Evolutionary conservation across 2,113 vertebrate species (phyloP).

Genomic region (Axis porcinus): DNA sequence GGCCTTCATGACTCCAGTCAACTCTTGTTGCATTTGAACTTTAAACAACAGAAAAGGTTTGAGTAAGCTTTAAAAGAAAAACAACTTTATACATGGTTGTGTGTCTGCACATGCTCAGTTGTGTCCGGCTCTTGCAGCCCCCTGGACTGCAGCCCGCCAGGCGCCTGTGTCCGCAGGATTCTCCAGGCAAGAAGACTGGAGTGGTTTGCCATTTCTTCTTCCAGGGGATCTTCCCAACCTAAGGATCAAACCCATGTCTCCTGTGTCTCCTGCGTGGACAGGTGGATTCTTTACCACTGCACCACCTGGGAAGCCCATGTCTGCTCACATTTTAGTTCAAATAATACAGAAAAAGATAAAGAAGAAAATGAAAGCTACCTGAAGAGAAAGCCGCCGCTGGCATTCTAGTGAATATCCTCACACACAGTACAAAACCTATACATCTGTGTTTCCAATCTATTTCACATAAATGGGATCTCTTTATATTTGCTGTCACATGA

Average conservation of each 20-base stretch:
- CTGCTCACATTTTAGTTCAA: background rate
- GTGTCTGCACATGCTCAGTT: background rate
- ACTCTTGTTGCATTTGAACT: background rate
- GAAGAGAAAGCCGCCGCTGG: background rate
- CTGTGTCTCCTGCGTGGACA: background rate
- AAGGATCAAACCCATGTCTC: background rate
- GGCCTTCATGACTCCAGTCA: background rate
- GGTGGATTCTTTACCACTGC: background rate
- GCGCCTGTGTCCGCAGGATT: background rate
- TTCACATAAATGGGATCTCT: background rate
- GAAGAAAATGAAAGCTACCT: background rate
- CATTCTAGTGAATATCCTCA: accelerated
- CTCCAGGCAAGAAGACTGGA: background rate
- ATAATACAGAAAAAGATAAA: background rate
- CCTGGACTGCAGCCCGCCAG: background rate
- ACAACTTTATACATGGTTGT: background rate
- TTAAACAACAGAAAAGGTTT: background rate
- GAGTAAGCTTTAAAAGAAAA: background rate
- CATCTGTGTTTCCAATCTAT: accelerated
- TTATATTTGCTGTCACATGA: background rate
- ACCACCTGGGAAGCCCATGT: background rate
- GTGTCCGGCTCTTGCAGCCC: accelerated
- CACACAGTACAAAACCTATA: accelerated
- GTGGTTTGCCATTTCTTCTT: background rate
- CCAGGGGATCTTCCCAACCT: background rate